Percentiles rank a stretch among this genome's conserved stretches.
These are phyloP conservation scores for Heliconius ethilla DNA, from an alignment of 2,888 invertebrate species.

Conservation along the genomic window DNA sequence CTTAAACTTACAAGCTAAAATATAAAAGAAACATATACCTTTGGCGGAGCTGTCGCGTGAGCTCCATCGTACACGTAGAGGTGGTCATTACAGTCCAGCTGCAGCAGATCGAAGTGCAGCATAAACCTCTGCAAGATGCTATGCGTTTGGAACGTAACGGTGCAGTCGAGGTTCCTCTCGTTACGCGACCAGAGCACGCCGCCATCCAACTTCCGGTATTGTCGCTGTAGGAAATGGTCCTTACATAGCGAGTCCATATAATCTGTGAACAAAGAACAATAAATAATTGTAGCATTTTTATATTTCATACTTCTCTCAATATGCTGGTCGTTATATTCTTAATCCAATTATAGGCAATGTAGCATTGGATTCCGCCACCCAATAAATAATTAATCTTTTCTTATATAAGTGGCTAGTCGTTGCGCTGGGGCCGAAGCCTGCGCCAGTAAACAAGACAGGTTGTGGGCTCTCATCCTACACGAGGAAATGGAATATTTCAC, in stretches of 20 bases:
- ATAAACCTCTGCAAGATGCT: slow-evolving; percentile 96
- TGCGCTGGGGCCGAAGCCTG: no score
- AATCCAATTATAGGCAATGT: no score
- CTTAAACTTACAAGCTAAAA: not conserved
- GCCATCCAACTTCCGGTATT: slow-evolving; percentile 95
- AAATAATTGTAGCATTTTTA: not conserved
- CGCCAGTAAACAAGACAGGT: no score
- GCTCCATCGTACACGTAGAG: slow-evolving; percentile 96
- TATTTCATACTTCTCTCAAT: no score
- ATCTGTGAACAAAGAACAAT: slow-evolving; percentile 83
- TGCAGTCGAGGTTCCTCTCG: slow-evolving; percentile 94
- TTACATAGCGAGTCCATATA: slow-evolving; percentile 95
- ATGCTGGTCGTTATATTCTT: no score
- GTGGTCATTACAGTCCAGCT: slow-evolving; percentile 96
- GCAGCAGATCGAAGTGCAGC: slow-evolving; percentile 95
- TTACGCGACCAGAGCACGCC: slow-evolving; percentile 94
- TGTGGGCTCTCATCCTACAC: no score
- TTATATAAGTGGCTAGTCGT: no score
- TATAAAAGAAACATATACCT: slow-evolving; percentile 83
- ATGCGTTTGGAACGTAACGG: slow-evolving; percentile 96
- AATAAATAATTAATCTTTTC: no score
- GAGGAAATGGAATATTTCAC: no score
- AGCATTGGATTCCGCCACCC: no score
- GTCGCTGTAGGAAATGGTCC: slow-evolving; percentile 92
- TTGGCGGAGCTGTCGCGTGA: slow-evolving; percentile 92